Conservation (phyloP, 2,888 invertebrate species). For the Steinernema hermaphroditum region DNA sequence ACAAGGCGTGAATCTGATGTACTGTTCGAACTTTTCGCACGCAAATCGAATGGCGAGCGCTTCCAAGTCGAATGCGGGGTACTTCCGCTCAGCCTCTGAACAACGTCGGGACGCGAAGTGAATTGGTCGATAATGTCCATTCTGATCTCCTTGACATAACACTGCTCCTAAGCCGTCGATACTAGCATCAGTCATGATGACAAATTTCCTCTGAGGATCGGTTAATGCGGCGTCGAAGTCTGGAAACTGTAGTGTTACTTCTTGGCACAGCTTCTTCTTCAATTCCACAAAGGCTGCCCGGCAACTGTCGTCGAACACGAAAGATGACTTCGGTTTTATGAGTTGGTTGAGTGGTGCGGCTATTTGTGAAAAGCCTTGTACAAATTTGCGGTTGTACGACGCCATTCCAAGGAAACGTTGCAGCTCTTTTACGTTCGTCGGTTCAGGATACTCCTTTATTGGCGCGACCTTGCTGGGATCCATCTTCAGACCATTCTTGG, state of each 20-base stretch:
- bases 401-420: conserved; percentile 46
- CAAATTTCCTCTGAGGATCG: conserved; percentile 39
- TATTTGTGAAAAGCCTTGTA: conserved; percentile 40
- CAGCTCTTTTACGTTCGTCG: conserved; percentile 35
- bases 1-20: conserved; percentile 12
- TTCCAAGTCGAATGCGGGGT: conserved; percentile 42
- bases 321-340: conserved; percentile 35
- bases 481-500: conserved; percentile 33
- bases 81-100: conserved; percentile 38
- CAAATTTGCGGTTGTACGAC: conserved; percentile 47
- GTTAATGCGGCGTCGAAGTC: conserved; percentile 42
- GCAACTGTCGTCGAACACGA: conserved; percentile 38
- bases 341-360: conserved; percentile 42
- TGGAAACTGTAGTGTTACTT: conserved; percentile 43
- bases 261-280: conserved; percentile 34
- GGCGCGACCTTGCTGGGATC: conserved; percentile 33
- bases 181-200: conserved; percentile 47
- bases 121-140: conserved; percentile 41
- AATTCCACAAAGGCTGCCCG: conserved; percentile 41
- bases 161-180: conserved; percentile 45
- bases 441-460: conserved; percentile 35
- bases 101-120: conserved; percentile 42
- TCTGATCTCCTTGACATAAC: conserved; percentile 38
- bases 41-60: conserved; percentile 41
- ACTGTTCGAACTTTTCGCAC: conserved; percentile 10